Conservation (phyloP, 53 echinoderm and acorn worm genomes). For the Henricia sp. region DNA sequence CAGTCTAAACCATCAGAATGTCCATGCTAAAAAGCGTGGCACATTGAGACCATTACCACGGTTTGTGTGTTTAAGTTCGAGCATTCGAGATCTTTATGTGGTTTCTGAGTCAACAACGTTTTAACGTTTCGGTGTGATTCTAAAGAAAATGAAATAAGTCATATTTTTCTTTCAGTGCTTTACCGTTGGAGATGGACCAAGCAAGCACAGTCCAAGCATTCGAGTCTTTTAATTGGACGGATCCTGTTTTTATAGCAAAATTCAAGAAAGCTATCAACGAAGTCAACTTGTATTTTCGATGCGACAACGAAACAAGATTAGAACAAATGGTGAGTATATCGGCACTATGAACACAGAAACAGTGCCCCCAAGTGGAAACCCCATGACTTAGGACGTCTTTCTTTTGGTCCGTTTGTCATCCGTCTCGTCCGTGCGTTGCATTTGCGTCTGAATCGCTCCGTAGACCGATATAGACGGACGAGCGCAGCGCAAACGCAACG, state of each 20-base stretch:
- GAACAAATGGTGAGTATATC: constrained; percentile 20
- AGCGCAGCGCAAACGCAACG: no score
- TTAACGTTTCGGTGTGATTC: not conserved
- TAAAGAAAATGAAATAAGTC: not conserved
- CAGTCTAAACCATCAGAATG: no score
- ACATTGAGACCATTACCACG: no score
- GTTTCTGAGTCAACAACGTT: no score
- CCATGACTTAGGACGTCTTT: not conserved
- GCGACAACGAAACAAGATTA: constrained; percentile 36
- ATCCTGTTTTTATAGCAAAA: constrained; percentile 3
- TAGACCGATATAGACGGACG: no score
- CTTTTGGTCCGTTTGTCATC: no score
- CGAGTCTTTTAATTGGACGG: constrained; percentile 34
- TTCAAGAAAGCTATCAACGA: not conserved
- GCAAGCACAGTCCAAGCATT: constrained; percentile 20
- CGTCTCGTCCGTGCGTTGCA: no score
- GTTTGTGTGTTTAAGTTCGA: no score
- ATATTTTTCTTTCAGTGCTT: not conserved
- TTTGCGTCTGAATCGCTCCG: no score
- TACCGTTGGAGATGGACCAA: constrained; percentile 33
- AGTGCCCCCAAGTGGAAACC: not conserved
- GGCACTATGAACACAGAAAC: not conserved
- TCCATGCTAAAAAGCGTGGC: no score
- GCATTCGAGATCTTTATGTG: no score
- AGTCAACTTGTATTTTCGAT: constrained; percentile 33